A percentile compares a stretch with the other conserved stretches of the same genome.
Evolutionary conservation across 2,888 invertebrate genomes (phyloP).

Genomic region (Ectemnius lituratus): DNA sequence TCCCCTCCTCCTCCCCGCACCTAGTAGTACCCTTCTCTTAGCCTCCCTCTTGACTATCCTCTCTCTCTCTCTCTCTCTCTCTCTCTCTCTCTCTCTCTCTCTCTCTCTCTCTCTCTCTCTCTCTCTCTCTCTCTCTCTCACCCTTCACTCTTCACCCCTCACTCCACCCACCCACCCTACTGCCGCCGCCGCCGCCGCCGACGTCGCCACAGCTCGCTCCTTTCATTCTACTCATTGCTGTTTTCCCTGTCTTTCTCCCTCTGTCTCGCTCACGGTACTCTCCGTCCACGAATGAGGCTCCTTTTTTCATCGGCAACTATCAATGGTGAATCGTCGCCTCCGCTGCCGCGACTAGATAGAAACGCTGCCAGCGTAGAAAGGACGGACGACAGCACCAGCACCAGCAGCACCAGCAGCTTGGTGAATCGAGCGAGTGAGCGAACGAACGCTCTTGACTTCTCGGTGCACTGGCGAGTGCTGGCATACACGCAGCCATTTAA

Average conservation of each 20-base stretch:
- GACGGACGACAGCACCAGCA: neutral
- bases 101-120: no score
- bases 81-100: no score
- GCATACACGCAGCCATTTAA: neutral
- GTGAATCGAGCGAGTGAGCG: neutral
- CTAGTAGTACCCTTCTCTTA: neutral
- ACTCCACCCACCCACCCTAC: slow-evolving; percentile 11
- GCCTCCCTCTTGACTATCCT: slow-evolving; percentile 8
- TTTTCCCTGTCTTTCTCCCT: slow-evolving; percentile 38
- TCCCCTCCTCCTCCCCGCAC: slow-evolving; percentile 35
- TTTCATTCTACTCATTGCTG: slow-evolving; percentile 54
- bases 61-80: slow-evolving; percentile 19
- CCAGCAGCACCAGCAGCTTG: neutral
- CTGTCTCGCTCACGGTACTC: slow-evolving; percentile 13
- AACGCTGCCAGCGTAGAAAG: neutral
- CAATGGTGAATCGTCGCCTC: slow-evolving; percentile 37
- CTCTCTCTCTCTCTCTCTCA: no score
- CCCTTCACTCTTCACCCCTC: slow-evolving; percentile 5
- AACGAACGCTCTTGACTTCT: neutral
- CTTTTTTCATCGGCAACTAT: slow-evolving; percentile 31
- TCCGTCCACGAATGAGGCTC: slow-evolving; percentile 4
- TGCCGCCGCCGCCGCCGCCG: slow-evolving; percentile 24
- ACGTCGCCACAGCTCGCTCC: slow-evolving; percentile 24
- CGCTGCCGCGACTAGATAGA: neutral
- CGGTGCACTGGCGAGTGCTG: neutral